Evolutionary conservation across 2,888 invertebrate genomes (phyloP).

Genomic region (Agonopterix heracliana): DNA sequence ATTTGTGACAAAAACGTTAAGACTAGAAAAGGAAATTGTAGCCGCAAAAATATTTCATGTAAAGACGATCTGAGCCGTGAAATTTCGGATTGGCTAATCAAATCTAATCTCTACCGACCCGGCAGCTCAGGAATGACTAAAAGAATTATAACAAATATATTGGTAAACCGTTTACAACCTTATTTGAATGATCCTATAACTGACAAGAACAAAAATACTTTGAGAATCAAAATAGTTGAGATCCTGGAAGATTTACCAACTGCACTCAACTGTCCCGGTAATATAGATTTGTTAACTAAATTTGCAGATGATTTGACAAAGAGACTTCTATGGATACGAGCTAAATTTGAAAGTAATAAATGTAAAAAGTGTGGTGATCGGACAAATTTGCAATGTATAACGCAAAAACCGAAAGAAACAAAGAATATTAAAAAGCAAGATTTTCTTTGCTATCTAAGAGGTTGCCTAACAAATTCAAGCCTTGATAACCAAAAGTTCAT

Average conservation of each 20-base stretch:
- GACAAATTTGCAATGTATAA: too few species aligned
- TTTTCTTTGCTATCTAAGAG: conserved; percentile 4
- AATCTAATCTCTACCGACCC: neutral
- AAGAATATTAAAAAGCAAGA: neutral
- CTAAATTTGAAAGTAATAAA: conserved; percentile 5
- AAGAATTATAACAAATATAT: neutral
- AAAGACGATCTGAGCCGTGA: conserved; percentile 8
- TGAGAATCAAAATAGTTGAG: conserved; percentile 30
- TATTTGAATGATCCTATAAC: conserved; percentile 12
- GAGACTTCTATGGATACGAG: conserved; percentile 18
- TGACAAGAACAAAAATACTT: conserved; percentile 20
- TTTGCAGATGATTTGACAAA: conserved; percentile 27
- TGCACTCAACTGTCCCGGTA: conserved; percentile 1
- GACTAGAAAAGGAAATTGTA: neutral
- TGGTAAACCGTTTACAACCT: conserved; percentile 1
- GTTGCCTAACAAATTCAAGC: conserved; percentile 3
- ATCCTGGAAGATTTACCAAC: conserved; percentile 23
- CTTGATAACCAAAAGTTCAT: conserved; percentile 3
- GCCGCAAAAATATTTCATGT: neutral
- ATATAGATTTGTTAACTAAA: conserved; percentile 6
- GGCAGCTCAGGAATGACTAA: neutral
- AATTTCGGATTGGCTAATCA: conserved; percentile 17
- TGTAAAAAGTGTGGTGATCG: neutral
- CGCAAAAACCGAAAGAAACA: too few species aligned
- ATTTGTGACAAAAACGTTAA: too few species aligned